Evolutionary conservation across 1,140 invertebrate species (phyloP), one percentile per base, ranked within the genome.

Genomic region (Lordiphosa stackelbergi): DNA sequence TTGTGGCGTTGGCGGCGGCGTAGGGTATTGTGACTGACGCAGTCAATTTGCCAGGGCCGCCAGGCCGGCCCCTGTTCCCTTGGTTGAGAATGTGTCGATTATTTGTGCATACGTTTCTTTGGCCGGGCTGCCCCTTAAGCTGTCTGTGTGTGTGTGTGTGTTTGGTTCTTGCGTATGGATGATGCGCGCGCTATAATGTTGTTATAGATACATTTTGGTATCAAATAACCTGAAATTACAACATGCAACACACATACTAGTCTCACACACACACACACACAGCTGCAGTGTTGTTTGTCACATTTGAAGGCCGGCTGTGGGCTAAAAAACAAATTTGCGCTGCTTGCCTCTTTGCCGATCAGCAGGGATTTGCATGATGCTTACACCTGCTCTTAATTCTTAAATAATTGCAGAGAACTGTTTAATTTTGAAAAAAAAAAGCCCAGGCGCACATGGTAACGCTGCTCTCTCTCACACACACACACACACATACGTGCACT

Each of bases 171-270:
- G 41, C 40, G 42, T 71, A 59, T 73, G 71, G 65, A 81, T 84
- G 73, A 77, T 84, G 77, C 69, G 77, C 70, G 62, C 64, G 69
- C 69, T 84, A 84, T 83, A 83, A 83, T 69, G 51, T 73, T 83
- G 77, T 83, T 83, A 83, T 83, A 83, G 77, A 83, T 83, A 83
- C 77, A 83, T 77, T 83, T 83, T 73, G 78, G 78, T 83, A 70
- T 77, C 78, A 84, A 83, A 84, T 84, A 83, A 83, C 77, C 77
- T 83, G 73, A 83, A 84, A 83, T 83, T 83, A 83, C 78, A 83
- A 66, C 71, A 77, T 69, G 59, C 66, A 75, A 19, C 56, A 69
- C 53, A 54, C 69, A 62, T 54, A 58, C 73, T 19, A 68, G 47
- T 68, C 19, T 53, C 54, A 59, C 58, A 41, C 46, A 66, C 43